Evolutionary conservation across 2,888 invertebrate genomes (phyloP).

Genomic region (Zhuqinia jingwanae): DNA sequence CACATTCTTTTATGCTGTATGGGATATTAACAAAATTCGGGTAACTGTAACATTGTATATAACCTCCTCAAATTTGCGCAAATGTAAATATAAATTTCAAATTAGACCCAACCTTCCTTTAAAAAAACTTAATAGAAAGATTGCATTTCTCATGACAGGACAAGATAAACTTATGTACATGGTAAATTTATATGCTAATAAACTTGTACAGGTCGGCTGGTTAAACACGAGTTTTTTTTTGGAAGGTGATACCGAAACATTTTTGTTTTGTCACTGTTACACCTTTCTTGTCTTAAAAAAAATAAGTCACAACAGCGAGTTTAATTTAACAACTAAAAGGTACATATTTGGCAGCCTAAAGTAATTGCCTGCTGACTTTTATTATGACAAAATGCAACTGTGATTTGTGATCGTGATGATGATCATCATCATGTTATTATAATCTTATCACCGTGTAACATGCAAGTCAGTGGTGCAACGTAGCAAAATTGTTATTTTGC

Average conservation of each 20-base stretch:
- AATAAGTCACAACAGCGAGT: background rate
- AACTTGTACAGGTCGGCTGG: conserved; percentile 26
- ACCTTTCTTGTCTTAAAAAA: background rate
- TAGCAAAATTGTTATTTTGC: no score
- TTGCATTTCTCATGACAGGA: conserved; percentile 5
- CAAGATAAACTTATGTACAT: no score
- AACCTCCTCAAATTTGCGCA: no score
- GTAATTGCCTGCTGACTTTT: background rate
- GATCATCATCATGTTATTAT: background rate
- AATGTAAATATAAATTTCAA: no score
- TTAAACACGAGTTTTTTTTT: conserved; percentile 15
- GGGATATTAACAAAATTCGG: no score
- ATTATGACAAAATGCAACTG: no score
- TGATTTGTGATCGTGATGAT: background rate
- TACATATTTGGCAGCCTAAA: background rate
- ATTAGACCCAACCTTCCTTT: no score
- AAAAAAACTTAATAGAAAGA: background rate
- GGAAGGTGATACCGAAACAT: background rate
- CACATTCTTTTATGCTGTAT: no score
- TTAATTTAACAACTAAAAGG: background rate
- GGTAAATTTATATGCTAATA: conserved; percentile 54
- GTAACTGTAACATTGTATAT: no score
- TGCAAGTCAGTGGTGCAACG: no score
- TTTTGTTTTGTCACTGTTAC: background rate
- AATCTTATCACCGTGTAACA: no score